A percentile compares a stretch with the other conserved stretches of the same genome.
Conservation (phyloP, 2,888 invertebrate species). For the Aleiodes alternator region DNA sequence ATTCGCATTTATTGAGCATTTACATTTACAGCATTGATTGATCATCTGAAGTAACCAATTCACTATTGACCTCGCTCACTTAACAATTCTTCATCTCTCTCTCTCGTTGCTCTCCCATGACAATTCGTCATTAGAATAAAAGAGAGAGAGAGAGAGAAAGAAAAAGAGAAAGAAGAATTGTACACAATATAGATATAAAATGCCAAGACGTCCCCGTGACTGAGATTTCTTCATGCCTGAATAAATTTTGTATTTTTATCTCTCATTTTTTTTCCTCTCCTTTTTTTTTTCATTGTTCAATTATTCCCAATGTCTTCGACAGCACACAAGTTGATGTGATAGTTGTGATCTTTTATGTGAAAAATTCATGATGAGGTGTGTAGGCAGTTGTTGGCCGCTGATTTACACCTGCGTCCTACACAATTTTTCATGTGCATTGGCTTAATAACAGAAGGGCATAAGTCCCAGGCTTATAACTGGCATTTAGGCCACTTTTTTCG, state of each 20-base stretch:
- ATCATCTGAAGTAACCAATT: conserved; percentile 16
- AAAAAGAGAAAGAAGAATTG: background rate
- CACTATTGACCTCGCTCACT: conserved; percentile 12
- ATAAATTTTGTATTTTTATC: conserved; percentile 4
- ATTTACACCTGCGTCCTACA: conserved; percentile 56
- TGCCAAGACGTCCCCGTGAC: conserved; percentile 32
- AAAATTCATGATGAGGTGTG: conserved; percentile 47
- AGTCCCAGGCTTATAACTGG: too few relatives aligned
- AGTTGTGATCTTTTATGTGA: conserved; percentile 52
- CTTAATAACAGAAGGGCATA: too few relatives aligned
- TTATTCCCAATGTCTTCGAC: too few relatives aligned
- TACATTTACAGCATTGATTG: background rate
- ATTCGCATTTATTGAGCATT: background rate
- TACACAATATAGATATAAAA: background rate
- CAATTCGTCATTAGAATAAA: conserved; percentile 11
- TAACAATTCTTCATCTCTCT: conserved; percentile 8
- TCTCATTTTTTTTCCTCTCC: conserved; percentile 17
- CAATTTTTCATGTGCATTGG: conserved; percentile 10
- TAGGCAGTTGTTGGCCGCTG: conserved; percentile 50
- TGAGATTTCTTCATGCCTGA: conserved; percentile 25
- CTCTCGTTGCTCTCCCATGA: conserved; percentile 8
- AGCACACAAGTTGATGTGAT: conserved; percentile 51
- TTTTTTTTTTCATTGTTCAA: conserved; percentile 19
- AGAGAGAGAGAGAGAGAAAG: conserved; percentile 2
- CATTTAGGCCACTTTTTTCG: too few relatives aligned